Evolutionary conservation across 2,888 invertebrate species (phyloP).

Genomic region (Hydrotaea diabolus): DNA sequence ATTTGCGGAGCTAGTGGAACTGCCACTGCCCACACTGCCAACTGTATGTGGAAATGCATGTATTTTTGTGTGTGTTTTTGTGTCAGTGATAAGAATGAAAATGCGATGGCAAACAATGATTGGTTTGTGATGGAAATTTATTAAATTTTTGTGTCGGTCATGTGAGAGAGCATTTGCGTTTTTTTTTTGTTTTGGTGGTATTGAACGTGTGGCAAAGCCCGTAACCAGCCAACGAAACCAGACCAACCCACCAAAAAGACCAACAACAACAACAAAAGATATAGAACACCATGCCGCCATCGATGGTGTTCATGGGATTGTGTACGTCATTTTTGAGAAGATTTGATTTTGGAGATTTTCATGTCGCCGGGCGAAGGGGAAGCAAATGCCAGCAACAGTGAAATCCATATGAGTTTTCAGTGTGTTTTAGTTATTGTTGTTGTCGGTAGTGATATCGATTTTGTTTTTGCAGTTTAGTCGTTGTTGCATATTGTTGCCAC

Average conservation of each 20-base stretch:
- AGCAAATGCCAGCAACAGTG: not conserved
- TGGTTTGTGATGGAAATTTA: constrained; percentile 76
- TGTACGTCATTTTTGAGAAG: constrained; percentile 42
- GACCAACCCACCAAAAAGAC: constrained; percentile 4
- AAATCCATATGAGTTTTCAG: not conserved
- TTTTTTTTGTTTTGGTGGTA: not conserved
- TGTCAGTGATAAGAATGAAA: constrained; percentile 34
- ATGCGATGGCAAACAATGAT: constrained; percentile 51
- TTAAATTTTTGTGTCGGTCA: constrained; percentile 70
- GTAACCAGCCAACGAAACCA: constrained; percentile 5
- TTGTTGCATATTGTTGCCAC: constrained; percentile 21
- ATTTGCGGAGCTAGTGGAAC: constrained; percentile 72
- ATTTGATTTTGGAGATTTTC: constrained; percentile 53
- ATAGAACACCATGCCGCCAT: not conserved
- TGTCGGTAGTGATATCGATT: constrained; percentile 36
- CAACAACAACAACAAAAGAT: not conserved
- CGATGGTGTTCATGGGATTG: constrained; percentile 1
- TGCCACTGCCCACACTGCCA: constrained; percentile 74
- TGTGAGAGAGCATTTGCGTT: constrained; percentile 23
- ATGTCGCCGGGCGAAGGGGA: not conserved
- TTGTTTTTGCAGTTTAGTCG: constrained; percentile 47
- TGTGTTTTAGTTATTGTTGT: too few relatives aligned
- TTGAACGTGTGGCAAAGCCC: not conserved
- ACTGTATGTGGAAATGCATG: constrained; percentile 68
- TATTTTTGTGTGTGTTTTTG: constrained; percentile 35